phyloP scores from a whole-genome alignment of 2,113 vertebrate genomes.

The Chaetodon trifascialis region DNA sequence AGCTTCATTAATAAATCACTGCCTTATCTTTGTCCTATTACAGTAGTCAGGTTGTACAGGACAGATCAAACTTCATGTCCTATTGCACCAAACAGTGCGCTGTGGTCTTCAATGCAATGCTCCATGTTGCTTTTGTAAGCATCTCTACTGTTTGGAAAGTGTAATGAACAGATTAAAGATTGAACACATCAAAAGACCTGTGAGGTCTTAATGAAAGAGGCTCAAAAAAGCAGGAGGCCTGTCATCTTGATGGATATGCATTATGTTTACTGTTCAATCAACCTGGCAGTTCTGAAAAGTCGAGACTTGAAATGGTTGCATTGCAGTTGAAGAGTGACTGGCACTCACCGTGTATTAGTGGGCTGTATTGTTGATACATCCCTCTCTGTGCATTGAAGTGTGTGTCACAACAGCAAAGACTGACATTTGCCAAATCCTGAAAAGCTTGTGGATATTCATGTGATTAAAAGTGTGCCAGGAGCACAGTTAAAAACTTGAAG shows the following conservation, averaged over 20 bases:
- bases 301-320: constrained; percentile 23
- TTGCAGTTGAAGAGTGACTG: constrained; percentile 41
- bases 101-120: not conserved
- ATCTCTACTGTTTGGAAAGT: not conserved
- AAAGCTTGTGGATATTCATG: constrained; percentile 40
- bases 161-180: constrained; percentile 25
- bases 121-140: not conserved
- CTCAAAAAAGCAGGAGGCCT: constrained; percentile 17
- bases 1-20: too few relatives aligned
- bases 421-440: constrained; percentile 65
- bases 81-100: not conserved
- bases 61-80: not conserved
- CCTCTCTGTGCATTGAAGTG: constrained; percentile 27
- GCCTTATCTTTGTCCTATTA: too few relatives aligned
- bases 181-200: constrained; percentile 1
- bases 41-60: not conserved
- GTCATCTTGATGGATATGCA: constrained; percentile 58
- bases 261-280: constrained; percentile 54
- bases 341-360: constrained; percentile 44
- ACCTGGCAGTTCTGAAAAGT: constrained; percentile 44
- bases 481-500: constrained; percentile 29
- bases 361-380: constrained; percentile 41
- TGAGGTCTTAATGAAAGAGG: constrained; percentile 47
- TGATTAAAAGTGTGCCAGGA: constrained; percentile 29
- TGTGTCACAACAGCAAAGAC: constrained; percentile 39